Base-by-base conservation (phyloP, 2,888 invertebrate genomes). In the Nomada fucata region DNA sequence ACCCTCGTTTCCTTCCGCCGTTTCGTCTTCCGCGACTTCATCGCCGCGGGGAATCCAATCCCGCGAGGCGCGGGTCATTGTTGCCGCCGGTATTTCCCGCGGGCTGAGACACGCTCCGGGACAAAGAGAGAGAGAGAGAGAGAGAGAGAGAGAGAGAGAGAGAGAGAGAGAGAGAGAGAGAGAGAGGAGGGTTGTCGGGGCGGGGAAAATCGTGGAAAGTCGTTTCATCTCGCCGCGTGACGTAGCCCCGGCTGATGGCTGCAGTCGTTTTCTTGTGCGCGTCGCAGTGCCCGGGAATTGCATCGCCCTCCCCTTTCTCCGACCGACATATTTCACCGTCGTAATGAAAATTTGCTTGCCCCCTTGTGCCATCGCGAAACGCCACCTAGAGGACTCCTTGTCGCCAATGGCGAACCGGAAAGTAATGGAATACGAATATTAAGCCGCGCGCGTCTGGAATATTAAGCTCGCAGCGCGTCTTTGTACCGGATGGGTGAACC, bases 181-280 rank as follows among this genome's bases (percentile, higher is more conserved):
- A 7, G 15, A 36, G 2, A 50, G 18, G 15, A 13, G 15, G 9
- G 52, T 2, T 7, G 3, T 0, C n/a, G 18, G n/a, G 42, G 60
- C 15, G 23, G 50, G 64, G 26, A 72, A 81, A 71, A 55, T 74
- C 55, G 67, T 23, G 67, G 68, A 79, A 75, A 78, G 64, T 78
- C 78, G 72, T 69, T 79, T 76, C 59, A 52, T 26, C 55, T 47
- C 29, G n/a, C 7, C 3, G 23, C 36, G 29, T n/a, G 61, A 47
- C 63, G 26, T n/a, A 42, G 13, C 18, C 57, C 26, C 15, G 64
- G n/a, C 68, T 76, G 65, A 76, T 65, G 70, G 59, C 59, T 50
- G 70, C 70, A 70, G 70, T 76, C 57, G 75, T 68, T 79, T 75
- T 78, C 69, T 72, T 72, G 68, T 42, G 76, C 61, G 70, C 69